Base-by-base conservation (phyloP, 2,888 invertebrate species). In the Latheticus oryzae region DNA sequence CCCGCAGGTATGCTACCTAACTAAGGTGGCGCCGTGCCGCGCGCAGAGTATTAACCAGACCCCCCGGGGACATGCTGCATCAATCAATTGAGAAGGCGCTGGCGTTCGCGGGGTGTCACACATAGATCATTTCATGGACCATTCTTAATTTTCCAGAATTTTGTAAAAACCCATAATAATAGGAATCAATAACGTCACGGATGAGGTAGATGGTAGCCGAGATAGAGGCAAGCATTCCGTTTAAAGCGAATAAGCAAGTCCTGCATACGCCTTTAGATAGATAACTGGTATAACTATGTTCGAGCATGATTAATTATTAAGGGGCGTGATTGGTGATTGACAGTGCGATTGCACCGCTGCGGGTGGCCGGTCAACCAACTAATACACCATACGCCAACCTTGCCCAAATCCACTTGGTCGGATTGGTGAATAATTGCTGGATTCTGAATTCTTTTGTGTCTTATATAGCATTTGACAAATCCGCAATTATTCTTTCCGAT, bases 301-400 rank as follows among this genome's bases (percentile, higher is more conserved):
- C 67, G 65, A 61, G 69, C 69, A 76, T 76, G 77, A 78, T 78
- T 78, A 78, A 77, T 78, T 76, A 76, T 76, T 70, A 67, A 73
- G 71, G 76, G 78, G 78, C 76, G 77, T 77, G 76, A 76, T 75
- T 73, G 69, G 73, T 76, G 77, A 77, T 76, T 77, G 78, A 77
- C 77, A 58, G 75, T 69, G 77, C 76, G 77, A 78, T 77, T 75
- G 76, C 69, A 65, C 69, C 74, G 64, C 77, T 65, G 73, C 76
- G 76, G 77, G 77, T 78, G 76, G 76, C 66, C 76, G 65, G 21
- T 28, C 48, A 26, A 19, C 47, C 55, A 55, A 55, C 55, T 48
- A 53, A 38, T 50, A 52, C 42, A 21, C 16, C 38, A 51, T n/a
- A n/a, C n/a, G n/a, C n/a, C 51, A 21, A 30, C 38, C 30, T 45